Evolutionary conservation across 2,888 invertebrate species (phyloP).

Genomic region (Beris morrisii): DNA sequence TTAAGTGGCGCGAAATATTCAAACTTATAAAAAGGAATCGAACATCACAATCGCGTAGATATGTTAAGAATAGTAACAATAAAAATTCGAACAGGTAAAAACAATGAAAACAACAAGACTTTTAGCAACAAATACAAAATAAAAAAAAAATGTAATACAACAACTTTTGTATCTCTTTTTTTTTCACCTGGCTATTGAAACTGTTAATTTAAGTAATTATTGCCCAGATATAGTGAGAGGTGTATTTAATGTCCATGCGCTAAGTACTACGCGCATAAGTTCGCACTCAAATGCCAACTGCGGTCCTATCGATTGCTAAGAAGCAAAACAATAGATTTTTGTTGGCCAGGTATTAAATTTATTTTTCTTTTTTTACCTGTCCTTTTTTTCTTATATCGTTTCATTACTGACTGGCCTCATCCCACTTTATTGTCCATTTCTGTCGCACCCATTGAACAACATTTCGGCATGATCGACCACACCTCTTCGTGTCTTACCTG

Average conservation of each 20-base stretch:
- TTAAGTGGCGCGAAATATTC: background rate
- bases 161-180: slow-evolving; percentile 3
- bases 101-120: slow-evolving; percentile 1
- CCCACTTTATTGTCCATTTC: no score
- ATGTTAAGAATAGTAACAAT: slow-evolving; percentile 7
- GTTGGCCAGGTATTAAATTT: slow-evolving; percentile 11
- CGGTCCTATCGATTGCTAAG: slow-evolving; percentile 15
- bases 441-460: no score
- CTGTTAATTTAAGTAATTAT: slow-evolving; percentile 40
- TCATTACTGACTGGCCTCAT: no score
- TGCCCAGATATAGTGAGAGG: slow-evolving; percentile 27
- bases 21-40: background rate
- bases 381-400: no score
- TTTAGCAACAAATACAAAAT: background rate
- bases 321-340: slow-evolving; percentile 20
- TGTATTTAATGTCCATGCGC: slow-evolving; percentile 37
- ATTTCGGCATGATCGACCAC: no score
- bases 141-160: background rate
- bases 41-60: background rate
- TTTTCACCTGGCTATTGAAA: slow-evolving; percentile 28
- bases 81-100: slow-evolving; percentile 9
- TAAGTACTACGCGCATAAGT: slow-evolving; percentile 39
- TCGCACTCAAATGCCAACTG: slow-evolving; percentile 39
- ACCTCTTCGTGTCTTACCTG: no score
- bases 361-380: no score